Conservation (phyloP, 2,797 vertebrate species). For the Tenualosa ilisha region DNA sequence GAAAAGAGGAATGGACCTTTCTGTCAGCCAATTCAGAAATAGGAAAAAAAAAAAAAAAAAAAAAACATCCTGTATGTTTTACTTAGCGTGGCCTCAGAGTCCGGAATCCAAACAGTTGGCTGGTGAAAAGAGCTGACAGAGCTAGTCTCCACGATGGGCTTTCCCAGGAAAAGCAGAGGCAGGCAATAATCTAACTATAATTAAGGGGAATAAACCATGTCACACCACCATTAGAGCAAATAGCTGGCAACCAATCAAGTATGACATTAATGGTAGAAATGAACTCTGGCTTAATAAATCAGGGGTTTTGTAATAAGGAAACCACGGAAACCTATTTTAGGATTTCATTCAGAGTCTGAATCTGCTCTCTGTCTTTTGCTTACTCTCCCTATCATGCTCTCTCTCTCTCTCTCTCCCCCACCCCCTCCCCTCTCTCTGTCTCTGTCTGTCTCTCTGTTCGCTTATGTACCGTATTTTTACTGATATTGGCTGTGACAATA, state of each 20-base stretch:
- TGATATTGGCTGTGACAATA: not conserved
- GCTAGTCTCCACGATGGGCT: constrained; percentile 66
- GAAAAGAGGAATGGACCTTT: constrained; percentile 67
- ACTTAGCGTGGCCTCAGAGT: constrained; percentile 70
- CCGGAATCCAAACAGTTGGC: constrained; percentile 65
- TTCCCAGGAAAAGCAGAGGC: constrained; percentile 71
- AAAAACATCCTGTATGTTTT: constrained; percentile 71
- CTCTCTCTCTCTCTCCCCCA: not conserved
- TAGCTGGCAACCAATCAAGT: constrained; percentile 75
- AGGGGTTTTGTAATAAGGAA: constrained; percentile 63
- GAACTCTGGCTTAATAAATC: constrained; percentile 62
- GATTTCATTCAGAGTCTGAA: constrained; percentile 51
- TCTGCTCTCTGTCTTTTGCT: not conserved
- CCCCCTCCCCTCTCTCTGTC: not conserved
- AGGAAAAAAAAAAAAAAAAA: constrained; percentile 47
- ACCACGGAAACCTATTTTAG: constrained; percentile 32
- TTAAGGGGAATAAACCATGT: constrained; percentile 84
- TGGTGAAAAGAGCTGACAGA: constrained; percentile 71
- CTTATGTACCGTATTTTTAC: not conserved
- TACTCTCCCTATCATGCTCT: not conserved
- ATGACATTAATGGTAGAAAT: constrained; percentile 75
- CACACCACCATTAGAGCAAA: constrained; percentile 72
- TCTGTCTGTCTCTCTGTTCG: not conserved
- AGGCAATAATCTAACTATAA: constrained; percentile 80
- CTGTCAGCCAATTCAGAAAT: constrained; percentile 44